Evolutionary conservation across 2,797 vertebrate species (phyloP), one percentile per base, ranked within the genome.

Genomic region (Sciurus vulgaris): DNA sequence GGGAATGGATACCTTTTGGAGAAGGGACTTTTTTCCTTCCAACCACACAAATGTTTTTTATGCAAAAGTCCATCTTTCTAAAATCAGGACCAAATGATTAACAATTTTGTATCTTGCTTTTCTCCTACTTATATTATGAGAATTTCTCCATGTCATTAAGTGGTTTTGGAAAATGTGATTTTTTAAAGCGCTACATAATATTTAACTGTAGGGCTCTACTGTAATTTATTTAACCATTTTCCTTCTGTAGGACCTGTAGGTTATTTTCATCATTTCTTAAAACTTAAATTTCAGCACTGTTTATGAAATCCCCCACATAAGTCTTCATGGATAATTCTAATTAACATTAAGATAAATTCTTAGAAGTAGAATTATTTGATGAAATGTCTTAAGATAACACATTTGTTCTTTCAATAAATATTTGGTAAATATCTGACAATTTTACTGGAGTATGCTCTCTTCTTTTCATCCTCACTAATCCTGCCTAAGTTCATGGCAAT

Each of bases 171-270:
- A 84, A 78, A n/a, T 18, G n/a, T 79, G 9, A 59, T 65, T 86
- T 92, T 63, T 30, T 81, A 61, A 61, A 61, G 59, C 49, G 38
- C 35, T 78, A 54, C 49, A 85, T 41, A 74, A 44, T 94, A 30
- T 82, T 94, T 94, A 63, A 78, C 63, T 86, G 72, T 77, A 86
- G 54, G 41, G 6, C 9, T 84, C 8, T 86, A 28, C 14, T 70
- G 22, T 85, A 85, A 94, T 76, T 93, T 87, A 93, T 69, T 93
- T 93, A 93, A 70, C 51, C 47, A 70, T 85, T 95, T 91, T 33
- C 90, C 51, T 84, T 74, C 61, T 86, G 8, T 93, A 89, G 35
- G 47, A 94, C 92, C 84, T 89, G 17, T 78, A 86, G 70, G 76
- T 72, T 87, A 93, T 86, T 92, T 94, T 74, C 35, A 70, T 30